Base-by-base conservation (phyloP, 2,888 invertebrate genomes). In the Ariolimax columbianus region DNA sequence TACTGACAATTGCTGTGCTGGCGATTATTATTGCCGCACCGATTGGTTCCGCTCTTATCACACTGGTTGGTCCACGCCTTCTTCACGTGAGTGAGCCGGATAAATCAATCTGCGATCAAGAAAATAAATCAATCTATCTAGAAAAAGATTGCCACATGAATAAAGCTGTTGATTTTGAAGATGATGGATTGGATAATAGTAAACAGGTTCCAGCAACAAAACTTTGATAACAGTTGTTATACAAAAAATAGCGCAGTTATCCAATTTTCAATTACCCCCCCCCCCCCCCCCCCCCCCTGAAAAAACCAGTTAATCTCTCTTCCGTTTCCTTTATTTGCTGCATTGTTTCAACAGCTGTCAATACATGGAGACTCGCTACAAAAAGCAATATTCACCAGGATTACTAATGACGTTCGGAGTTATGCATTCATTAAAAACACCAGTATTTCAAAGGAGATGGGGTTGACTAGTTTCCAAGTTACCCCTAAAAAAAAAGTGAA, bases 21-120 rank as follows among this genome's bases (percentile, higher is more conserved):
- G 90, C 91, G 38, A 94, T 93, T 73, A 87, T 94, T 36, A 90
- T 93, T 75, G 93, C 93, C 4, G 93, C 93, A 9, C 93, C 93
- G 3, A 87, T 93, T 23, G 93, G 93, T 36, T 91, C 93, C 0
- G 89, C 90, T 36, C 88, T 91, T n/a, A 93, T 93, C 66, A 90
- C 91, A n/a, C 85, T 93, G 11, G 73, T 91, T 36, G 93, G 92
- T 0, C 92, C 92, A 1, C 77, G 89, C 26, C 87, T 93, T 26
- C 89, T 92, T 14, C 86, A 88, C 47, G 89, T 86, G 81, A 87
- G 86, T 38, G 87, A 86, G 7, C 19, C 68, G 47, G 75, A 79
- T 3, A 77, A 66, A 14, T 40, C 59, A 77, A 26, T 33, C 17
- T n/a, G 43, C 6, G 17, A 33, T 23, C 9, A 59, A 26, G 23